Base-by-base conservation (phyloP, 2,797 vertebrate species). In the Heliangelus exortis region DNA sequence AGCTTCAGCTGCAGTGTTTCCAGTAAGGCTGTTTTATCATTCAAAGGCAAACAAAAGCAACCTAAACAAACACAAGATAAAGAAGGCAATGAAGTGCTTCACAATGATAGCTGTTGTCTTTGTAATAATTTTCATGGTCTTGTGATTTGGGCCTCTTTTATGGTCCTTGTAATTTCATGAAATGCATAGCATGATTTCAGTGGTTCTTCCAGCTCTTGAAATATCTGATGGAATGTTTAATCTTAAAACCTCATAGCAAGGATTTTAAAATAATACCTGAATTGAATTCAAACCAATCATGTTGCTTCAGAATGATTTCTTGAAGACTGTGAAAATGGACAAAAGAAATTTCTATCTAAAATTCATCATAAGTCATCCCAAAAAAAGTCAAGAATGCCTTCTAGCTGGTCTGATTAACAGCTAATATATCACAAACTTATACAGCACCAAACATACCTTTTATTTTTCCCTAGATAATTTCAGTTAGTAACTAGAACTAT, bases 231-330 rank as follows among this genome's bases (percentile, higher is more conserved):
- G 51, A 61, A 39, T 15, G 18, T 39, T 90, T 75, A 25, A 69
- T 54, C 0, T 3, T 55, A 83, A 95, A 78, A 58, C 4, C 43
- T 73, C 34, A 75, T 10, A 82, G 41, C 31, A 61, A 82, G 25
- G 31, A 59, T 76, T 92, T 91, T 91, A 5, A 91, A 94, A 72
- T 54, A 82, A 86, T 63, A 74, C 29, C 45, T 76, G 53, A 82
- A 63, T 11, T 63, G 11, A 68, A 62, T 89, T 89, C 18, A 81
- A 6, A 69, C 51, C 22, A 48, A 66, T 72, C n/a, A 50, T 8
- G 2, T 59, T 81, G 33, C 23, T 72, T 48, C 87, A 43, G 41
- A 81, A 84, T 1, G 7, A 84, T 67, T 94, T 81, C 57, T 83
- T 51, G 79, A 84, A 51, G 34, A 31, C 16, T 53, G 19, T 43